These are phyloP conservation scores for Athalia rosae DNA, from an alignment of 2,888 invertebrate species.

Conservation along the genomic window DNA sequence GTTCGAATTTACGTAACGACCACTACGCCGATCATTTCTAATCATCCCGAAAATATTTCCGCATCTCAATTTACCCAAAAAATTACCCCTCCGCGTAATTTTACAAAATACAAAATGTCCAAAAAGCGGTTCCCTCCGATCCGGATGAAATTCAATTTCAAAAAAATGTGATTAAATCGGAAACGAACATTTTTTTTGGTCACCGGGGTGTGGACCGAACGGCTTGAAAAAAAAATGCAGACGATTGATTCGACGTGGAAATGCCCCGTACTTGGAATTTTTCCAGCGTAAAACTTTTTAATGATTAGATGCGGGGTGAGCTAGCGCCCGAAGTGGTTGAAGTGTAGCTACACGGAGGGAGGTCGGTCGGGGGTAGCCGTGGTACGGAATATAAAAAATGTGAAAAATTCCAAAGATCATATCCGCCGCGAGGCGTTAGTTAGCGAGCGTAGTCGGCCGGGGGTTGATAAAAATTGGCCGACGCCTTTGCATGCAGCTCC, in stretches of 20 bases:
- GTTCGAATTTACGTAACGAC: neutral
- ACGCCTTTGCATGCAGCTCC: conserved; percentile 3
- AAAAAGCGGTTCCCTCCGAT: too few relatives aligned
- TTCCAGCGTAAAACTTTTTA: neutral
- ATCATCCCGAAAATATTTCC: neutral
- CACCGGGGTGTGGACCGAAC: too few relatives aligned
- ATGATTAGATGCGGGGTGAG: neutral
- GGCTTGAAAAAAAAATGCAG: neutral
- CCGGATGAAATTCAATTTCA: too few relatives aligned
- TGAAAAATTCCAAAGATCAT: neutral
- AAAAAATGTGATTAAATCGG: too few relatives aligned
- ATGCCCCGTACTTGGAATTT: neutral
- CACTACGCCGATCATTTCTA: neutral
- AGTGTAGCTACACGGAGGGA: too few relatives aligned
- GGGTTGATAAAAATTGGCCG: conserved; percentile 22
- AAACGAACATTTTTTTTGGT: too few relatives aligned
- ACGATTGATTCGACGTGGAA: neutral
- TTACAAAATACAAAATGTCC: too few relatives aligned
- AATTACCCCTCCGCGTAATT: too few relatives aligned
- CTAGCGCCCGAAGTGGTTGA: too few relatives aligned
- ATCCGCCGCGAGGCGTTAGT: neutral
- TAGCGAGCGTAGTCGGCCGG: neutral
- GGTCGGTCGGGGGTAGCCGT: neutral
- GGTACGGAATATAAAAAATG: neutral
- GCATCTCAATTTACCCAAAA: neutral